These are phyloP conservation scores for Triplophysa siluroides DNA, from an alignment of 2,113 vertebrate species.

Conservation along the genomic window DNA sequence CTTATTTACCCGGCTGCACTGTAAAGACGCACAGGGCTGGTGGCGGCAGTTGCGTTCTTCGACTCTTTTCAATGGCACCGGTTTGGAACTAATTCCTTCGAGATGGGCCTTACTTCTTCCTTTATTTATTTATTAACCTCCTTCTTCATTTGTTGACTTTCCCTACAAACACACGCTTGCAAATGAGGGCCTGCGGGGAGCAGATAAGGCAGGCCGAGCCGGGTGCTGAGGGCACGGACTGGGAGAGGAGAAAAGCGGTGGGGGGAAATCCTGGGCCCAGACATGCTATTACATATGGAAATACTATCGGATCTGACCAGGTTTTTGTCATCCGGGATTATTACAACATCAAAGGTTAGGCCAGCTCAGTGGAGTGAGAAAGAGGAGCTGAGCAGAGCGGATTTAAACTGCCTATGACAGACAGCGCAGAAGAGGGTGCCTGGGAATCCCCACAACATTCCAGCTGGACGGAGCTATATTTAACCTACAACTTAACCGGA, in stretches of 20 bases:
- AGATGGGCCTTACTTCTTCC: conserved; percentile 56
- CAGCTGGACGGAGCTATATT: conserved; percentile 2
- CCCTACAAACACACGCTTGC: conserved; percentile 54
- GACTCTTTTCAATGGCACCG: conserved; percentile 55
- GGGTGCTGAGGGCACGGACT: conserved; percentile 46
- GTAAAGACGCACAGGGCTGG: conserved; percentile 37
- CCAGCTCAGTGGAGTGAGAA: conserved; percentile 47
- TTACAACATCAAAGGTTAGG: conserved; percentile 61
- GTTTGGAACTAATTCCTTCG: conserved; percentile 60
- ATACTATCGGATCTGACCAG: conserved; percentile 60
- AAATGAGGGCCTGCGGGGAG: conserved; percentile 59
- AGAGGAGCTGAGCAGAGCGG: conserved; percentile 36
- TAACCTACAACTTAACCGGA: conserved; percentile 21
- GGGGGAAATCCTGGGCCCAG: conserved; percentile 52
- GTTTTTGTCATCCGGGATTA: conserved; percentile 60
- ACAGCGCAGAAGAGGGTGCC: conserved; percentile 27
- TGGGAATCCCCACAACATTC: conserved; percentile 48
- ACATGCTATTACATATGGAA: conserved; percentile 60
- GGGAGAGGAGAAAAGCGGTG: conserved; percentile 43
- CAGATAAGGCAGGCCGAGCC: conserved; percentile 49
- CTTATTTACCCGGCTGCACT: conserved; percentile 54
- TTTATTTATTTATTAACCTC: conserved; percentile 53
- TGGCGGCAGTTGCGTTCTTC: conserved; percentile 34
- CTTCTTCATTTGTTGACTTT: conserved; percentile 55
- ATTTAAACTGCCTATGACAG: conserved; percentile 44